phyloP scores from a whole-genome alignment of 2,797 vertebrate species.

The Anolis apletophallus region DNA sequence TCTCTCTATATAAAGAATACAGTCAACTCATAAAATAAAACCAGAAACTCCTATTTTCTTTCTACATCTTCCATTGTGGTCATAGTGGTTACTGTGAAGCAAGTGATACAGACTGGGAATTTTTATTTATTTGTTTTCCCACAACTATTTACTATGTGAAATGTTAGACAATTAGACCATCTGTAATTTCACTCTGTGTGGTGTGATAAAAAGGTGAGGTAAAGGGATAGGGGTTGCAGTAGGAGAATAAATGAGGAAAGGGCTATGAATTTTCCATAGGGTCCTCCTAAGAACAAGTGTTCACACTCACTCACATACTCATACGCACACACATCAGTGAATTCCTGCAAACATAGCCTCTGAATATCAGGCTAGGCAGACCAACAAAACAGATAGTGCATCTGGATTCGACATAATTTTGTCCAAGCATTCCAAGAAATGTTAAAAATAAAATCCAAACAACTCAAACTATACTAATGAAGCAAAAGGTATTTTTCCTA shows the following conservation, averaged over 20 bases:
- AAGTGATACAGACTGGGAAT: constrained; percentile 77
- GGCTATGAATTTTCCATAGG: constrained; percentile 69
- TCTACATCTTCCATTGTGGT: constrained; percentile 77
- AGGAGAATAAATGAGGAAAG: constrained; percentile 75
- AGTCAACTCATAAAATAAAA: constrained; percentile 73
- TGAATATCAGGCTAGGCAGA: constrained; percentile 77
- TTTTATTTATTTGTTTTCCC: constrained; percentile 78
- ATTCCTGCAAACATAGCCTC: constrained; percentile 75
- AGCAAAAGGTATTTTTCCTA: constrained; percentile 82
- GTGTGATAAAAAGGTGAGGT: constrained; percentile 69
- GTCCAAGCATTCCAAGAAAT: constrained; percentile 89
- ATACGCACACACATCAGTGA: constrained; percentile 62
- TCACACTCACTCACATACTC: constrained; percentile 44
- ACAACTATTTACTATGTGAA: constrained; percentile 79
- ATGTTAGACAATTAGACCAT: constrained; percentile 80
- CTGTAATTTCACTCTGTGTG: constrained; percentile 75
- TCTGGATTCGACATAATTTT: constrained; percentile 83
- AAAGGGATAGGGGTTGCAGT: constrained; percentile 67
- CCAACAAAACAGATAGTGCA: constrained; percentile 85
- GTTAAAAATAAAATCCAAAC: constrained; percentile 76
- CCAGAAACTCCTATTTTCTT: constrained; percentile 71
- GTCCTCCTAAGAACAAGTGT: constrained; percentile 78
- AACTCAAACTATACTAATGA: constrained; percentile 88
- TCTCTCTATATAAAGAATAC: constrained; percentile 79
- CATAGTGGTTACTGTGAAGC: constrained; percentile 72